Percentiles rank a stretch among this genome's conserved stretches.
Conservation (phyloP, 2,888 invertebrate genomes). For the Drosophila yooni region DNA sequence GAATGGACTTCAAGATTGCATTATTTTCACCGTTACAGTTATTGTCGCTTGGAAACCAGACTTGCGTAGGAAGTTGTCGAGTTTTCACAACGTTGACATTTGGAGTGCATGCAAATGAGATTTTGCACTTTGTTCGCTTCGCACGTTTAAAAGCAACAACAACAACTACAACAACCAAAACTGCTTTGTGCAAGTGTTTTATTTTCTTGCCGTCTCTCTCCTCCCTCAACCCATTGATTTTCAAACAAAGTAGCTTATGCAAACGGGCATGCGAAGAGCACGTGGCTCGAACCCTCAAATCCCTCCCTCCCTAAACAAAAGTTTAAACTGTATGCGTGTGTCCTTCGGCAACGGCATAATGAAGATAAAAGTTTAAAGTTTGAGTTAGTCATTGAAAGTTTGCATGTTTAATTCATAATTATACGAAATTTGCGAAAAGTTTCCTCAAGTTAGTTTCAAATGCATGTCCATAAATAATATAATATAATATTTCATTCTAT, state of each 20-base stretch:
- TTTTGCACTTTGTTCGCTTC: constrained; percentile 19
- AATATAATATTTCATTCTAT: constrained; percentile 1
- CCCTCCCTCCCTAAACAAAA: constrained; percentile 3
- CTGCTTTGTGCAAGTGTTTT: constrained; percentile 17
- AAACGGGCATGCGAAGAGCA: constrained; percentile 41
- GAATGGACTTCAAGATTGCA: not conserved
- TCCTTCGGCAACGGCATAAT: constrained; percentile 12
- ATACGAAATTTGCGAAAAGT: constrained; percentile 14
- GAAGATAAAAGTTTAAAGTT: constrained; percentile 19
- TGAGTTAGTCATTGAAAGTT: constrained; percentile 40
- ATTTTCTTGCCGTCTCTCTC: not conserved
- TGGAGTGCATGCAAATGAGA: constrained; percentile 9
- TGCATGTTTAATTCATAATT: constrained; percentile 43
- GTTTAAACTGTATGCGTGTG: constrained; percentile 28
- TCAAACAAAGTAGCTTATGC: constrained; percentile 36
- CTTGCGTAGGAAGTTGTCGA: not conserved
- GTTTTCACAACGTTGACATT: constrained; percentile 13
- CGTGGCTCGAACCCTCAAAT: constrained; percentile 8
- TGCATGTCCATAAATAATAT: constrained; percentile 23
- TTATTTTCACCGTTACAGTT: not conserved
- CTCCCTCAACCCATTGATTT: not conserved
- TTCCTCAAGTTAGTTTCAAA: constrained; percentile 8
- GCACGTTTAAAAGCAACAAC: constrained; percentile 17
- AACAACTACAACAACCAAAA: not conserved
- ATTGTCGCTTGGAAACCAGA: not conserved